phyloP scores from a whole-genome alignment of 1,140 invertebrate genomes.

The Drosophila bocki region DNA sequence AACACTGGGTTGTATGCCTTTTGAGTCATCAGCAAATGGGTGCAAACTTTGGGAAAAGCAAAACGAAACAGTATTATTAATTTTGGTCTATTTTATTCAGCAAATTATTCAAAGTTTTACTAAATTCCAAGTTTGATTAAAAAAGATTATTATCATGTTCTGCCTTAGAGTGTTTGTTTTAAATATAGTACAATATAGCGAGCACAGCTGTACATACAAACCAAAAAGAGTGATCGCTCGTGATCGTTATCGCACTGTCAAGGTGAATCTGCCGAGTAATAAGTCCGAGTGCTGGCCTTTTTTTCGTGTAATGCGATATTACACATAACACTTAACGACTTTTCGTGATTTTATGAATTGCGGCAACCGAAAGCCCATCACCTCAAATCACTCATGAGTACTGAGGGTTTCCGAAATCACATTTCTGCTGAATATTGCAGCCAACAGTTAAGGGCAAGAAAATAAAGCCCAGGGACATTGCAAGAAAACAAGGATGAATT shows the following conservation, averaged over 20 bases:
- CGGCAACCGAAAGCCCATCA: constrained; percentile 8
- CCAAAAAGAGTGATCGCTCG: constrained; percentile 7
- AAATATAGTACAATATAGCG: background rate
- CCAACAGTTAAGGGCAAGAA: background rate
- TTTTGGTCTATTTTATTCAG: background rate
- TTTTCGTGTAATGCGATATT: constrained; percentile 13
- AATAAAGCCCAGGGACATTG: background rate
- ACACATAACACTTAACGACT: constrained; percentile 3
- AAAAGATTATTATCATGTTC: too few species aligned
- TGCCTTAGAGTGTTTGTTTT: background rate
- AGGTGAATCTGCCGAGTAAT: constrained; percentile 9
- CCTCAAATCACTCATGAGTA: background rate
- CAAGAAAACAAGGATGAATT: too few species aligned
- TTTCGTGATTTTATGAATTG: constrained; percentile 15
- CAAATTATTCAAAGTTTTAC: background rate
- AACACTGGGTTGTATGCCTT: background rate
- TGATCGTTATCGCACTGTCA: constrained; percentile 13
- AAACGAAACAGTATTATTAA: background rate
- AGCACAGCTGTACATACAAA: constrained; percentile 6
- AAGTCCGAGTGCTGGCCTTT: background rate
- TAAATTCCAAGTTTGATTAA: background rate
- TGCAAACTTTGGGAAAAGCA: background rate
- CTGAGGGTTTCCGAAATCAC: background rate
- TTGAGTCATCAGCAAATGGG: constrained; percentile 13
- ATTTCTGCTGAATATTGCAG: background rate